phyloP scores from a whole-genome alignment of 2,113 vertebrate genomes.

The Mormoops blainvillei region DNA sequence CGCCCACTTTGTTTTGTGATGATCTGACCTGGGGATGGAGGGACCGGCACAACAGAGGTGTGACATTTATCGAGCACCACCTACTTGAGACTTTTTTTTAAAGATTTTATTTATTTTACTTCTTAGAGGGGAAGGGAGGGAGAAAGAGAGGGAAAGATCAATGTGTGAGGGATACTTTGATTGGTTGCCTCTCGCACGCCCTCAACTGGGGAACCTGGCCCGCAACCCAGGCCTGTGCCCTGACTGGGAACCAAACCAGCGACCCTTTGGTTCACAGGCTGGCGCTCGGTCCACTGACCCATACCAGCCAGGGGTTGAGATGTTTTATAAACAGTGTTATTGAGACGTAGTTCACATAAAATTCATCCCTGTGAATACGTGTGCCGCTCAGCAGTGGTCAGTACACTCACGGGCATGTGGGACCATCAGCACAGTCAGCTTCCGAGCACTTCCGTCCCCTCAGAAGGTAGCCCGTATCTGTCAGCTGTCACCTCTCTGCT shows the following conservation, averaged over 20 bases:
- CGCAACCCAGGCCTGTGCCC: too few relatives aligned
- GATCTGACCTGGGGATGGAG: neutral
- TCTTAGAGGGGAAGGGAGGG: too few relatives aligned
- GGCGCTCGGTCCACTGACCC: too few relatives aligned
- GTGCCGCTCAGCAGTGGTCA: neutral
- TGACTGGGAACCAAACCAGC: too few relatives aligned
- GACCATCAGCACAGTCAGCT: too few relatives aligned
- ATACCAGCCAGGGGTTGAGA: neutral
- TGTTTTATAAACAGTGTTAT: neutral
- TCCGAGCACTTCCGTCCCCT: neutral
- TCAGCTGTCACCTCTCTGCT: too few relatives aligned
- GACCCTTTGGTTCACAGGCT: too few relatives aligned
- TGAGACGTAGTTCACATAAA: neutral
- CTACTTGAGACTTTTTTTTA: neutral
- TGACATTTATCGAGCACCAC: neutral
- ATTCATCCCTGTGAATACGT: neutral
- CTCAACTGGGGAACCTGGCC: too few relatives aligned
- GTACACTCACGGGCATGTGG: neutral
- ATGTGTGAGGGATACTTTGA: too few relatives aligned
- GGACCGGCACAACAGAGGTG: neutral
- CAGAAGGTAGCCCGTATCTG: neutral
- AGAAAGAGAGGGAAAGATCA: too few relatives aligned
- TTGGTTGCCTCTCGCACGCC: too few relatives aligned
- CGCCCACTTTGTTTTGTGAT: fast-evolving
- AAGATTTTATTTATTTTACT: too few relatives aligned